These are phyloP conservation scores for Pterostichus madidus DNA, from an alignment of 2,888 invertebrate genomes.

Conservation along the genomic window DNA sequence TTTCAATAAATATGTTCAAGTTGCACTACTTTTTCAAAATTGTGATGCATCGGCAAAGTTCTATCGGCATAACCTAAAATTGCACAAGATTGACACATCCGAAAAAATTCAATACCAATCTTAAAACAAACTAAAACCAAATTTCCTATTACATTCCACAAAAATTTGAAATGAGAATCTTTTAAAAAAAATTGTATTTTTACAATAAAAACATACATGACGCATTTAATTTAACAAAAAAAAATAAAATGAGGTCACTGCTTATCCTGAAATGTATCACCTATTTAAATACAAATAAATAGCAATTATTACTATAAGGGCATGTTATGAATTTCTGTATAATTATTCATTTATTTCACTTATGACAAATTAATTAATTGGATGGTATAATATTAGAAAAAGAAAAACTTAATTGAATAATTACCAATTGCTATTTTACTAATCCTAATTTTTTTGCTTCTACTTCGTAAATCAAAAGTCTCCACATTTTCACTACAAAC, in stretches of 20 bases:
- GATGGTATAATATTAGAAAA: conserved; percentile 64
- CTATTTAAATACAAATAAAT: conserved; percentile 37
- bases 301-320: conserved; percentile 32
- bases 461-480: conserved; percentile 98
- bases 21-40: conserved; percentile 4
- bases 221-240: conserved; percentile 21
- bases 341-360: conserved; percentile 64
- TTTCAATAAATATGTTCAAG: conserved; percentile 32
- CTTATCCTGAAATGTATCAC: conserved; percentile 1
- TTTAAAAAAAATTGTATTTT: conserved; percentile 38
- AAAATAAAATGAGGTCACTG: conserved; percentile 23
- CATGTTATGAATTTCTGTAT: conserved; percentile 40
- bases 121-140: not conserved
- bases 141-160: not conserved
- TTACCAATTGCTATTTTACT: conserved; percentile 81
- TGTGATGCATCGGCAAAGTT: conserved; percentile 63
- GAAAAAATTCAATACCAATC: conserved; percentile 22
- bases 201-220: conserved; percentile 28
- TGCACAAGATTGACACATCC: conserved; percentile 55
- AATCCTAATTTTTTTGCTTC: conserved; percentile 98
- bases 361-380: conserved; percentile 68
- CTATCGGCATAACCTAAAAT: conserved; percentile 61
- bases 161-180: not conserved
- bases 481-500: conserved; percentile 99
- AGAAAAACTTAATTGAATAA: conserved; percentile 58